A percentile compares a stretch with the other conserved stretches of the same genome.
phyloP scores from a whole-genome alignment of 2,797 vertebrate species.

The Takifugu ocellatus region DNA sequence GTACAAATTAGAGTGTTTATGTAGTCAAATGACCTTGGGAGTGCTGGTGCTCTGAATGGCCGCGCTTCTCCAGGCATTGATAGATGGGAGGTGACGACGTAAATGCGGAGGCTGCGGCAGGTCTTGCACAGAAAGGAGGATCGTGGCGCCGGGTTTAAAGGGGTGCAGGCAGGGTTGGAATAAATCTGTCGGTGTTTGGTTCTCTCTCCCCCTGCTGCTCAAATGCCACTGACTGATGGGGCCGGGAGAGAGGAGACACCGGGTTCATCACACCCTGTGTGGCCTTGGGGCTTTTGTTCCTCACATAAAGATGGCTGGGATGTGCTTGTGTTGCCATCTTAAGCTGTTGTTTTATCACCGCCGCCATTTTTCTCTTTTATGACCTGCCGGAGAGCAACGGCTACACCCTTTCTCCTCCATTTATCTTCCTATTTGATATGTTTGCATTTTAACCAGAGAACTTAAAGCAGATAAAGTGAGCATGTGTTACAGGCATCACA shows the following conservation, averaged over 20 bases:
- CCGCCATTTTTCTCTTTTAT: slow-evolving; percentile 52
- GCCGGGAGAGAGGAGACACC: slow-evolving; percentile 31
- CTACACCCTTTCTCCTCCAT: slow-evolving; percentile 31
- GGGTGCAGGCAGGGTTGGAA: slow-evolving; percentile 24
- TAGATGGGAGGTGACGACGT: slow-evolving; percentile 62
- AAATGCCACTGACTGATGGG: slow-evolving; percentile 48
- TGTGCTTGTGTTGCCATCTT: slow-evolving; percentile 46
- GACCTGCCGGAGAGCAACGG: slow-evolving; percentile 42
- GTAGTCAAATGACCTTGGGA: slow-evolving; percentile 57
- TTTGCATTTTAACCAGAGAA: slow-evolving; percentile 35
- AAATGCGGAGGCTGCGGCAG: slow-evolving; percentile 47
- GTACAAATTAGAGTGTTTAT: slow-evolving; percentile 65
- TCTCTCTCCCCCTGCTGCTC: slow-evolving; percentile 15
- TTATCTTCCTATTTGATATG: slow-evolving; percentile 32
- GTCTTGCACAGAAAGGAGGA: slow-evolving; percentile 26
- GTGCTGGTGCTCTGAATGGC: slow-evolving; percentile 50
- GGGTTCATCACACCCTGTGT: slow-evolving; percentile 56
- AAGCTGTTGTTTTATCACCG: slow-evolving; percentile 48
- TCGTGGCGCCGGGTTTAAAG: slow-evolving; percentile 20
- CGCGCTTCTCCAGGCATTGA: slow-evolving; percentile 53
- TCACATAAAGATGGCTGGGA: slow-evolving; percentile 40
- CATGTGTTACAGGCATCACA: slow-evolving; percentile 52
- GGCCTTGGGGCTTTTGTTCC: slow-evolving; percentile 51
- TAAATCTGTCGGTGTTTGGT: slow-evolving; percentile 9
- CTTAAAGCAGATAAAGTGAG: slow-evolving; percentile 38